A percentile compares a stretch with the other conserved stretches of the same genome.
phyloP scores from a whole-genome alignment of 2,888 invertebrate species.

The Drosophila emarginata region DNA sequence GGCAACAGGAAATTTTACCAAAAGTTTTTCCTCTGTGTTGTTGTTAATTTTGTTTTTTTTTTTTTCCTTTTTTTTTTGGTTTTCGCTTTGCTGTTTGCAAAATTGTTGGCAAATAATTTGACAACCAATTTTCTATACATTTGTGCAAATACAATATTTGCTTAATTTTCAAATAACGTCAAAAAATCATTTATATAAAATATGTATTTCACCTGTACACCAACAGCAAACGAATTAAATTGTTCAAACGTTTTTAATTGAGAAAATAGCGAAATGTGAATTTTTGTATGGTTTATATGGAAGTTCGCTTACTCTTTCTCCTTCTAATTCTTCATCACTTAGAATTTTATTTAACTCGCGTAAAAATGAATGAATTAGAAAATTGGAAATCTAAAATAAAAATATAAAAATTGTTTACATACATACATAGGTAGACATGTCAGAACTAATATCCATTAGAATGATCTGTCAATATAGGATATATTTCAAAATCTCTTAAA shows the following conservation, averaged over 20 bases:
- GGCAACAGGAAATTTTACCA: background rate
- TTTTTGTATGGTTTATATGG: background rate
- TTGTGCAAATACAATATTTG: slow-evolving; percentile 8
- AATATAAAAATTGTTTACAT: no score
- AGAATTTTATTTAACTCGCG: no score
- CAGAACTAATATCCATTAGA: no score
- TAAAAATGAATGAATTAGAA: no score
- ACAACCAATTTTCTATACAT: slow-evolving; percentile 1
- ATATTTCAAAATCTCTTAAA: no score
- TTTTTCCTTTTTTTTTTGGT: background rate
- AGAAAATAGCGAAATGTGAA: background rate
- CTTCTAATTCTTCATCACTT: no score
- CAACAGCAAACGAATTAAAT: background rate
- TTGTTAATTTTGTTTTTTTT: background rate
- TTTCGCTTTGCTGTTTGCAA: background rate
- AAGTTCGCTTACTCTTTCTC: background rate
- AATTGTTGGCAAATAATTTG: slow-evolving; percentile 11
- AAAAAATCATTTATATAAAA: slow-evolving; percentile 1
- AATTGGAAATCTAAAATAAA: no score
- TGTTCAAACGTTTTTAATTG: slow-evolving; percentile 4
- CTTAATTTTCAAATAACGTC: slow-evolving; percentile 7
- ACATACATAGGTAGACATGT: no score
- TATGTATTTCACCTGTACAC: background rate
- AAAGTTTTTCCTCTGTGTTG: background rate
- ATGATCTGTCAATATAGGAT: no score